Evolutionary conservation across 2,888 invertebrate genomes (phyloP), one percentile per base, ranked within the genome.

Genomic region (Monochamus alternatus): DNA sequence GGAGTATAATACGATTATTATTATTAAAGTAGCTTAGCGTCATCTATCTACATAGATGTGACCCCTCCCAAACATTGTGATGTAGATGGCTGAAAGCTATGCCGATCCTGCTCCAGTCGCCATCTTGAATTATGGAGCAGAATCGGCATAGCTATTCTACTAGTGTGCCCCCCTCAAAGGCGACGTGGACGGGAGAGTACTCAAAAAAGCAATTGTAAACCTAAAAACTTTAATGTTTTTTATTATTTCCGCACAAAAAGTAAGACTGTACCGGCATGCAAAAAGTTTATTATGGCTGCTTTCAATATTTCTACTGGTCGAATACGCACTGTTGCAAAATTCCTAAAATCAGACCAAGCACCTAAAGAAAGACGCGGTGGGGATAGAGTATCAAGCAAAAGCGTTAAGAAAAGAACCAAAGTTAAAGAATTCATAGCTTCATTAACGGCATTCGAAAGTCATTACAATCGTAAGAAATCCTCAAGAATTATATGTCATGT

Each of bases 331-430:
- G 58, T 58, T 2, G 58, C 58, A 9, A 58, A 58, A 58, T 4
- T 7, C 22, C 3, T 58, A 14, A 22, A 58, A 7, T 2, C 58
- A 3, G 58, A 7, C 22, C 58, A 58, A 7, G 22, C 22, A 14
- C 58, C 58, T 58, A 59, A 59, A 22, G 59, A 59, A 59, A 12
- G 22, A 14, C 8, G 59, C 22, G 59, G 59, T 14, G 59, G 59
- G 8, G 22, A 59, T 59, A 59, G 30, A 59, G 59, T 59, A 59
- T 59, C 59, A 59, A 14, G 22, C 12, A 59, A 59, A 59, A 14
- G 14, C 12, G 59, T 22, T 14, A n/a, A 59, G 12, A 59, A 59
- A 59, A 59, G 22, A 59, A 59, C 12, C 59, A 59, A 59, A 59
- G 22, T 59, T 59, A 59, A 22, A 22, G 59, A 59, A 59, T 59